These are phyloP conservation scores for Toxonevra muliebris DNA, from an alignment of 2,888 invertebrate genomes.

Conservation along the genomic window DNA sequence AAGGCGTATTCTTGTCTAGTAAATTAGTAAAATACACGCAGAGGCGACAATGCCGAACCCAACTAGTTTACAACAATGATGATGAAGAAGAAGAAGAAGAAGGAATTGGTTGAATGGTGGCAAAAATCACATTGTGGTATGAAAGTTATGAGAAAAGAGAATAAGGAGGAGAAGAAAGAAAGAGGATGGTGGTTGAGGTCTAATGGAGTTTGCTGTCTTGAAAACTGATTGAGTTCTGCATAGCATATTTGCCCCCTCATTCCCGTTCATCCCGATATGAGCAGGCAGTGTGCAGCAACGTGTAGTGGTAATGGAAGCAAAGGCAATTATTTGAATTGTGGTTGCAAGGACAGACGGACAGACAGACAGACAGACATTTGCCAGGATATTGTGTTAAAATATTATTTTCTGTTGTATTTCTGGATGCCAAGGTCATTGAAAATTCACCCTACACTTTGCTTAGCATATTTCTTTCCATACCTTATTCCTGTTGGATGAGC, in stretches of 20 bases:
- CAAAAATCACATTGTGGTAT: slow-evolving; percentile 2
- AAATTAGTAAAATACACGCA: slow-evolving; percentile 57
- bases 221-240: slow-evolving; percentile 54
- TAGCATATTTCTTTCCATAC: background rate
- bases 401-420: slow-evolving; percentile 31
- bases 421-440: slow-evolving; percentile 65
- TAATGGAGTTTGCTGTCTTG: slow-evolving; percentile 29
- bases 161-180: background rate
- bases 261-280: no score
- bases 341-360: background rate
- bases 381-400: slow-evolving; percentile 1
- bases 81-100: background rate
- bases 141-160: background rate
- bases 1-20: slow-evolving; percentile 63
- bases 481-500: background rate
- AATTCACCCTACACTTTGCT: slow-evolving; percentile 53
- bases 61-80: background rate
- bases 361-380: background rate
- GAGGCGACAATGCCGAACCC: slow-evolving; percentile 31
- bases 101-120: background rate
- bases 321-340: slow-evolving; percentile 35
- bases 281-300: no score
- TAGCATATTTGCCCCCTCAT: slow-evolving; percentile 46
- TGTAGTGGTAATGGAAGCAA: no score
- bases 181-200: background rate